Conservation (phyloP, 2,888 invertebrate species). For the Ptycholaimellus sp. region DNA sequence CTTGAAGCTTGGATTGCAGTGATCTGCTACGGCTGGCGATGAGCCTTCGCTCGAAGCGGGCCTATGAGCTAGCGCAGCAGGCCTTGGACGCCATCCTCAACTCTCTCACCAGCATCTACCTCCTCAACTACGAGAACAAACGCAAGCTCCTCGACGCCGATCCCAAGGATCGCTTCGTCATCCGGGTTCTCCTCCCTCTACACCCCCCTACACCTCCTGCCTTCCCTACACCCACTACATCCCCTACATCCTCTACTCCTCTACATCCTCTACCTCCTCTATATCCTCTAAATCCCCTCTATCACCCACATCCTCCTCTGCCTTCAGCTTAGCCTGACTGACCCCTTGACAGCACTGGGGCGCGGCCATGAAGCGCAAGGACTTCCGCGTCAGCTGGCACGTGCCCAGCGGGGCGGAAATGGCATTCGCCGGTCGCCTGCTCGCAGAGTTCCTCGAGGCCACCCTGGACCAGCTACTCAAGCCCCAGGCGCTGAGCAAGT, state of each 20-base stretch:
- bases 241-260: no score
- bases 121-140: slow-evolving; percentile 4
- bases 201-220: no score
- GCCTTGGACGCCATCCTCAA: slow-evolving; percentile 39
- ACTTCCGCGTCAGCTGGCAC: slow-evolving; percentile 49
- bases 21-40: slow-evolving; percentile 46
- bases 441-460: slow-evolving; percentile 35
- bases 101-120: slow-evolving; percentile 36
- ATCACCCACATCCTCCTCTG: no score
- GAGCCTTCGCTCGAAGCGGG: slow-evolving; percentile 43
- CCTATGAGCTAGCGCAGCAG: slow-evolving; percentile 38
- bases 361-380: slow-evolving; percentile 40
- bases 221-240: neutral
- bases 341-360: slow-evolving; percentile 46
- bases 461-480: slow-evolving; percentile 39
- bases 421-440: slow-evolving; percentile 39
- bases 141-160: no score
- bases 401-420: slow-evolving; percentile 47
- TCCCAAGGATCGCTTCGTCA: no score
- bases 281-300: no score
- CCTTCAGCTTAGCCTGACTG: no score
- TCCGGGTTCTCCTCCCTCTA: neutral
- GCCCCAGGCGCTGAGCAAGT: slow-evolving; percentile 24
- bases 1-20: no score
- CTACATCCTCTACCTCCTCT: no score